Base-by-base conservation (phyloP, 2,797 vertebrate species). In the Pantherophis alleghaniensis region DNA sequence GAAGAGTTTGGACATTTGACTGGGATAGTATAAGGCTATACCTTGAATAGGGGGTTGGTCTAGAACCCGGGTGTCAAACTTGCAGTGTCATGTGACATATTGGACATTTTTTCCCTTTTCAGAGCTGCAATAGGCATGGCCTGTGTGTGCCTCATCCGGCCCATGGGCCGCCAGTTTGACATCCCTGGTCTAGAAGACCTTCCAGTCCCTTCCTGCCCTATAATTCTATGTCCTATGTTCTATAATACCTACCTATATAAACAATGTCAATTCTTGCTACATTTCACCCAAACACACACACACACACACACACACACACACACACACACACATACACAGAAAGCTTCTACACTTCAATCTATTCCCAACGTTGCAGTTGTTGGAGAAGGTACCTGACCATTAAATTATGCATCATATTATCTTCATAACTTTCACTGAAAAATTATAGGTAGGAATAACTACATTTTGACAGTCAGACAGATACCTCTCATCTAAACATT, bases 11-110 rank as follows among this genome's bases (percentile, higher is more conserved):
- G n/a, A 32, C n/a, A 69, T 7, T 69, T 32, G 66, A 69, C 14
- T 69, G 66, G 11, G 14, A 32, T 69, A n/a, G n/a, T 69, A 69
- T 69, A 32, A 69, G 24, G n/a, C 66, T 32, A 14, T 69, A 32
- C 28, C 66, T 69, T 69, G 13, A 16, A 69, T 32, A 69, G 63
- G 2, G 5, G n/a, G 14, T 69, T 69, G 66, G 14, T 32, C 12
- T 69, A 69, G 66, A 32, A 13, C 4, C 10, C 0, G 1, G 11
- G 26, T 28, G 24, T 63, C 24, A 63, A 63, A 61, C 60, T 61
- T 0, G 1, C 10, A 0, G 24, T 0, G 24, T 28, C 60, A 26
- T 1, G 9, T 26, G 60, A 61, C 9, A 3, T 61, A 61, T 61
- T 9, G 7, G 22, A 61, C 1, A 2, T 61, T 61, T 61, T 61